A percentile compares a stretch with the other conserved stretches of the same genome.
phyloP scores from a whole-genome alignment of 2,888 invertebrate species.

The Neoscelio sp. region DNA sequence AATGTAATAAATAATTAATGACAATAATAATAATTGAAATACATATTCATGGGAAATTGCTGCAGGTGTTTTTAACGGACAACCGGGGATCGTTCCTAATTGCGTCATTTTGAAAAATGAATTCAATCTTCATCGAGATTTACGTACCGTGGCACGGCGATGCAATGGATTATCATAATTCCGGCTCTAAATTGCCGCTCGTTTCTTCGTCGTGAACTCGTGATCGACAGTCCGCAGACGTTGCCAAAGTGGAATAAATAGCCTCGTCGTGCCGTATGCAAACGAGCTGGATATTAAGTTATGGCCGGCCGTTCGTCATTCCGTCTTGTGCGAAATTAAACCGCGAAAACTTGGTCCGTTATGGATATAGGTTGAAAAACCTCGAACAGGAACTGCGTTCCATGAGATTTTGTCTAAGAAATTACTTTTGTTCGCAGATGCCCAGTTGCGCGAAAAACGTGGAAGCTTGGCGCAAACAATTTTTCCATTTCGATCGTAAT shows the following conservation, averaged over 20 bases:
- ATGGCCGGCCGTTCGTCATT: slow-evolving; percentile 74
- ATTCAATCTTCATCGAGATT: slow-evolving; percentile 53
- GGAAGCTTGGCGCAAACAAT: slow-evolving; percentile 55
- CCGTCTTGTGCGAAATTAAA: slow-evolving; percentile 73
- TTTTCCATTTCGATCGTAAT: slow-evolving; percentile 53
- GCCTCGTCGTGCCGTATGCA: slow-evolving; percentile 74
- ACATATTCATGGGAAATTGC: no score
- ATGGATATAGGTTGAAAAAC: slow-evolving; percentile 49
- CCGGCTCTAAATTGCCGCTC: slow-evolving; percentile 52
- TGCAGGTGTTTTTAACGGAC: no score
- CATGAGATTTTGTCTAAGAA: slow-evolving; percentile 62
- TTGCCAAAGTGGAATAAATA: slow-evolving; percentile 77
- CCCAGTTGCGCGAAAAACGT: slow-evolving; percentile 63
- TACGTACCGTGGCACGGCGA: slow-evolving; percentile 29
- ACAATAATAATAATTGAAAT: no score
- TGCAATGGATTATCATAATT: slow-evolving; percentile 64
- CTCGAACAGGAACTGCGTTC: slow-evolving; percentile 45
- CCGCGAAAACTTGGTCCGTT: slow-evolving; percentile 68
- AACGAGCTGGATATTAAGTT: slow-evolving; percentile 79
- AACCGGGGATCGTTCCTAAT: slow-evolving; percentile 37
- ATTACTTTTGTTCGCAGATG: slow-evolving; percentile 65
- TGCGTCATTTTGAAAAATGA: slow-evolving; percentile 29
- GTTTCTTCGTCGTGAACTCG: slow-evolving; percentile 66
- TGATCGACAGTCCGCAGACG: slow-evolving; percentile 75
- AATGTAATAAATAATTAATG: no score